phyloP scores from a whole-genome alignment of 2,888 invertebrate species.

The Ichneumoninae sp. region DNA sequence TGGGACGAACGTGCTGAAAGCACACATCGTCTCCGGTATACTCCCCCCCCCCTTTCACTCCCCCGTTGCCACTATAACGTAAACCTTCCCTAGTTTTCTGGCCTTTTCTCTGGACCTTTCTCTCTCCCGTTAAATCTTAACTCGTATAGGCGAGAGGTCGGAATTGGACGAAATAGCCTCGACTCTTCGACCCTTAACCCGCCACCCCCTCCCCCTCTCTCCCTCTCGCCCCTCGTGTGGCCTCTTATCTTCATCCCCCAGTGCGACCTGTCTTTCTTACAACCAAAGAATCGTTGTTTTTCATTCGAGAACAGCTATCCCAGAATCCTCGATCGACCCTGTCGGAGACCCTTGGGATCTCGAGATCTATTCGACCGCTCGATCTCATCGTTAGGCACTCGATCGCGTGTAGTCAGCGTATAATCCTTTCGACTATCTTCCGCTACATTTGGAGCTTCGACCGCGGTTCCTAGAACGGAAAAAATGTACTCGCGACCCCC shows the following conservation, averaged over 20 bases:
- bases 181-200: conserved; percentile 11
- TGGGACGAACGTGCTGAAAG: conserved; percentile 60
- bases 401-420: background rate
- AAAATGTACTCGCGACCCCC: background rate
- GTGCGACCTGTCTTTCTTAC: conserved; percentile 14
- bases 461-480: background rate
- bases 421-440: background rate
- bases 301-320: conserved; percentile 14
- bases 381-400: background rate
- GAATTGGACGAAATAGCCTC: conserved; percentile 28
- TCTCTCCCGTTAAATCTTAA: conserved; percentile 36
- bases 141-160: conserved; percentile 35
- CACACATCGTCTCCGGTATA: conserved; percentile 27
- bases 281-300: conserved; percentile 11
- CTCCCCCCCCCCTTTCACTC: background rate
- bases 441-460: background rate
- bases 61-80: conserved; percentile 30
- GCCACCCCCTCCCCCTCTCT: too few relatives aligned
- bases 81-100: conserved; percentile 33
- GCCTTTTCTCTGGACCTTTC: conserved; percentile 12
- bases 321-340: conserved; percentile 11
- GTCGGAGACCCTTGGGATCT: background rate
- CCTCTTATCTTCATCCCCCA: conserved; percentile 22
- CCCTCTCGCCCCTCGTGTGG: background rate
- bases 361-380: background rate